Base-by-base conservation (phyloP, 2,797 vertebrate genomes). In the Lates japonicus region DNA sequence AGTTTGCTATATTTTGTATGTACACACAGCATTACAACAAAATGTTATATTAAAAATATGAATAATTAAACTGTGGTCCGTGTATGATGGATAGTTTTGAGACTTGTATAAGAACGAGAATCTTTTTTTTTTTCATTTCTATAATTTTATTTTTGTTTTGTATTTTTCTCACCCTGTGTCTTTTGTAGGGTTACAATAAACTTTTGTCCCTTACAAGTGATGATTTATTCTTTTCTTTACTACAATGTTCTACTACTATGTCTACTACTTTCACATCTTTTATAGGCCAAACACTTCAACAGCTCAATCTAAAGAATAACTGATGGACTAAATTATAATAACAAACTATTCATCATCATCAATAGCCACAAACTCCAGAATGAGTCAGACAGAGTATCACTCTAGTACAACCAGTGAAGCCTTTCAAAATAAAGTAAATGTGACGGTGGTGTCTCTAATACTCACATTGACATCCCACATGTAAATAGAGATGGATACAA, bases 1-100 rank as follows among this genome's bases (percentile, higher is more conserved):
- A 96, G 95, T 96, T 96, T 95, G 95, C 94, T 96, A 95, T 94
- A 92, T 97, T 95, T 96, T 96, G 93, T 97, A 97, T 94, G 95
- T 97, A 96, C 95, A 95, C 95, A 91, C 94, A 92, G 85, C 95
- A 95, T 96, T 95, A 95, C 91, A 92, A 91, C 91, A 94, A 93
- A 95, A 91, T 92, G 92, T 93, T 94, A 93, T 93, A 94, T 92
- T 90, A 93, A 92, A 91, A 88, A 89, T 93, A 91, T 92, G 87
- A 94, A 93, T 94, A 89, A 93, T 86, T 90, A 85, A 92, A 90
- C 92, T 93, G 92, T 93, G 92, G 93, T 93, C 92, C 52, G 78
- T 92, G 90, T 94, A 92, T 92, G 90, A 92, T 92, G 90, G 80
- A 89, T 92, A 89, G 86, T 90, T 92, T 83, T 88, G 88, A 93